Evolutionary conservation across 2,797 vertebrate genomes (phyloP), one percentile per base, ranked within the genome.

Genomic region (Halcyon smyrnensis): DNA sequence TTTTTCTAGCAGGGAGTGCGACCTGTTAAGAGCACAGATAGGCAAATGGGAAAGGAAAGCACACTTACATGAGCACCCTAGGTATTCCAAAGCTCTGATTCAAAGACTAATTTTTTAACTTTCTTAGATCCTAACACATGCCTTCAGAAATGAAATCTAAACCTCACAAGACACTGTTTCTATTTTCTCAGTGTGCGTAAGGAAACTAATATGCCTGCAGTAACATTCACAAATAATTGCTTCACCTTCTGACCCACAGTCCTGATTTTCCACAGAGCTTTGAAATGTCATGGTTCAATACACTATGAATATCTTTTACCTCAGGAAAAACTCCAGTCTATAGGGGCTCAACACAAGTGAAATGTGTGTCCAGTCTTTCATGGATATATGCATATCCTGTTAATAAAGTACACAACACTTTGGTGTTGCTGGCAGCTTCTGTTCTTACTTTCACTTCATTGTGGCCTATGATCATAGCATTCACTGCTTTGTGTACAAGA

Each of bases 211-310:
- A 92, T 1, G 77, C 91, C 83, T 77, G 83, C 77, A 91, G 90
- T 88, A 95, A 90, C 63, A 79, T 70, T 90, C 64, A 74, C 77
- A 78, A 89, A 84, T 93, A 95, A 97, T 91, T 88, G 73, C 77
- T 94, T 96, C 83, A 93, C 88, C 80, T 96, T 77, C 87, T 82
- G 89, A 96, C 70, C 56, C 37, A 17, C 67, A 82, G 73, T 64
- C 77, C 71, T 77, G 51, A 88, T 93, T 94, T 95, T 95, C 76
- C 74, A 95, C 46, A 86, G 89, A 59, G 87, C 80, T 95, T 60
- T 87, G 70, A 93, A 93, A 93, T 67, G 79, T 79, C 94, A 82
- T 70, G 93, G 89, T 95, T 91, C 39, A 59, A 86, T 88, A 77
- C 7, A 50, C 77, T 88, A 76, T 70, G 90, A 93, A 81, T 75